Percentiles rank a stretch among this genome's conserved stretches.
phyloP scores from a whole-genome alignment of 2,888 invertebrate genomes.

The Biston stratarius region DNA sequence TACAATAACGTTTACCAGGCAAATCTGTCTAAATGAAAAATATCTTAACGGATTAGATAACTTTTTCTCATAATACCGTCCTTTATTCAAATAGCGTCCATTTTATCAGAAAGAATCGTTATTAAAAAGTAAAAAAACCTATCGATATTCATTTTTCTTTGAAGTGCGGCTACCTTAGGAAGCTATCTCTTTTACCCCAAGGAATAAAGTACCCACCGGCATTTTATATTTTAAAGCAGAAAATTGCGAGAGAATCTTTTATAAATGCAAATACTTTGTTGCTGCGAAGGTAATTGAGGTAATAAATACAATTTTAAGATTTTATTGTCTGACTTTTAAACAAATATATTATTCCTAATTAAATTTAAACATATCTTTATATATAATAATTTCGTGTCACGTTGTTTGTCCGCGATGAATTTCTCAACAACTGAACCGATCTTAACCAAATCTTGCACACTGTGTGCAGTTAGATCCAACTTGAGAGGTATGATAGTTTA shows the following conservation, averaged over 20 bases:
- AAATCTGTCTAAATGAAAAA: neutral
- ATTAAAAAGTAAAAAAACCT: conserved; percentile 47
- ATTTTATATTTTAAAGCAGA: conserved; percentile 37
- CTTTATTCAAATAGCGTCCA: conserved; percentile 40
- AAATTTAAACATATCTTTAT: no score
- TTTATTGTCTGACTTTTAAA: conserved; percentile 3
- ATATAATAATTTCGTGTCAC: no score
- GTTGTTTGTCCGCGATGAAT: no score
- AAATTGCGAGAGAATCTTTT: conserved; percentile 22
- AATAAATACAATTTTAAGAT: conserved; percentile 31
- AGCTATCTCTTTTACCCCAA: conserved; percentile 30
- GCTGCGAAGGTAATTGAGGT: conserved; percentile 35
- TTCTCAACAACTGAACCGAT: no score
- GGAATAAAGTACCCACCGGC: conserved; percentile 34
- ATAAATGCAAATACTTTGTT: conserved; percentile 41
- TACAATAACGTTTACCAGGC: no score
- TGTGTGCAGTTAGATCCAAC: no score
- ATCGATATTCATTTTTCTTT: conserved; percentile 45
- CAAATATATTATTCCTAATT: no score
- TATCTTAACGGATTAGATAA: neutral
- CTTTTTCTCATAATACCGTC: conserved; percentile 8
- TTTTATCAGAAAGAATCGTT: conserved; percentile 43
- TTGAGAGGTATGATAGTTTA: no score
- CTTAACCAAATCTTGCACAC: no score
- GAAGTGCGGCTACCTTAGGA: conserved; percentile 35